Conservation (phyloP, 2,888 invertebrate genomes). For the Drosophila sordidula region DNA sequence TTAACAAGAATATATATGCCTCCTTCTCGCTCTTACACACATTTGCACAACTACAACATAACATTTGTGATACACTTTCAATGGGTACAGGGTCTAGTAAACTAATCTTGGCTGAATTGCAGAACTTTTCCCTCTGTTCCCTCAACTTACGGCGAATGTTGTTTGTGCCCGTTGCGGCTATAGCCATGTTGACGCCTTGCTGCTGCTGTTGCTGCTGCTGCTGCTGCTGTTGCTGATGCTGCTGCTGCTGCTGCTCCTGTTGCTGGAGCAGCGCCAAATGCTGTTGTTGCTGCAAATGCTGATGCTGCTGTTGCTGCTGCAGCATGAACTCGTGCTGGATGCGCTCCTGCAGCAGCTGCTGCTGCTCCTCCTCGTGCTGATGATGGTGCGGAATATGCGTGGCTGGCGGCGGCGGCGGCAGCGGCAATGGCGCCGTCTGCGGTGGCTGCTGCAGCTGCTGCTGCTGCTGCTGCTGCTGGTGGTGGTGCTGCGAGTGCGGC, state of each 20-base stretch:
- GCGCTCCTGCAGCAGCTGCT: constrained; percentile 66
- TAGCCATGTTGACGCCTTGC: constrained; percentile 66
- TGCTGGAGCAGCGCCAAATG: constrained; percentile 75
- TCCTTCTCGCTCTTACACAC: too few relatives aligned
- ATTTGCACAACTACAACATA: too few relatives aligned
- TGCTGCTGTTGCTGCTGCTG: constrained; percentile 59
- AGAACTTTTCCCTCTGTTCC: not conserved
- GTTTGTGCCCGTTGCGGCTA: constrained; percentile 69
- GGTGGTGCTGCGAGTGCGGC: constrained; percentile 63
- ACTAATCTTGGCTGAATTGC: not conserved
- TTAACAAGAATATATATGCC: too few relatives aligned
- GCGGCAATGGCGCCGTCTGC: constrained; percentile 41
- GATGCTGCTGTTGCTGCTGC: constrained; percentile 81
- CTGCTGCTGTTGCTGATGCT: constrained; percentile 64
- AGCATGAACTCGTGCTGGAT: constrained; percentile 76
- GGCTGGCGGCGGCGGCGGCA: constrained; percentile 41
- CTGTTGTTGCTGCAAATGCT: constrained; percentile 74
- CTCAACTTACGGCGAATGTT: constrained; percentile 77
- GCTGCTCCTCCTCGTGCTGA: constrained; percentile 64
- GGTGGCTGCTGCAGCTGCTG: constrained; percentile 41
- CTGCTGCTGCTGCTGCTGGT: constrained; percentile 51
- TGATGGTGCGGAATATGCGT: constrained; percentile 59
- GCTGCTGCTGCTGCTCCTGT: constrained; percentile 57
- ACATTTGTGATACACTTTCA: too few relatives aligned
- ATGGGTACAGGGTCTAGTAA: too few relatives aligned